These are phyloP conservation scores for Corythoichthys intestinalis DNA, from an alignment of 2,113 vertebrate genomes.

Conservation along the genomic window DNA sequence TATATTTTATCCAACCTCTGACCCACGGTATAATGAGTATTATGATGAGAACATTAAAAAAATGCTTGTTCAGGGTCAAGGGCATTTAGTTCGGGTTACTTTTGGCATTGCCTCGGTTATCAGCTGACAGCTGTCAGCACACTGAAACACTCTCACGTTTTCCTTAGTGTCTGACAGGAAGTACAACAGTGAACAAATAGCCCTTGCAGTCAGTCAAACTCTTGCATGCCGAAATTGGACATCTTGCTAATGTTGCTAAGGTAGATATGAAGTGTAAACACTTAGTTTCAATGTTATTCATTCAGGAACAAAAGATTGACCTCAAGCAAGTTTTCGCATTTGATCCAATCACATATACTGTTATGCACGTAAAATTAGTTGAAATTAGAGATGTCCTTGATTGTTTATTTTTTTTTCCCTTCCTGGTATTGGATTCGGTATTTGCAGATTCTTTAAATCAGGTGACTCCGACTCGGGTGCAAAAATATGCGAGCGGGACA, in stretches of 20 bases:
- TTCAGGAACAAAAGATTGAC: not conserved
- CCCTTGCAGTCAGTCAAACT: not conserved
- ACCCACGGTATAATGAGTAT: not conserved
- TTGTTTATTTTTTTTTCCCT: too few relatives aligned
- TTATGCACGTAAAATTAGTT: not conserved
- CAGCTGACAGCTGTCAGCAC: constrained; percentile 12
- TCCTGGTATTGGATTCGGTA: too few relatives aligned
- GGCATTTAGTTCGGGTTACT: constrained; percentile 7
- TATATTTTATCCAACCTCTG: constrained; percentile 36
- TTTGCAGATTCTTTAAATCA: too few relatives aligned
- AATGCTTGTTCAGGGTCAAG: constrained; percentile 33
- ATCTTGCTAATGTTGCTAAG: constrained; percentile 4
- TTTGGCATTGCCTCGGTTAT: constrained; percentile 2
- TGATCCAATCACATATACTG: not conserved
- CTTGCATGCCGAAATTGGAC: constrained; percentile 5
- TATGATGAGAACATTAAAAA: constrained; percentile 66
- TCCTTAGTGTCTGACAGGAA: constrained; percentile 9
- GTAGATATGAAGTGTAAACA: not conserved
- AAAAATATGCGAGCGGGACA: too few relatives aligned
- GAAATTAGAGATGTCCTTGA: too few relatives aligned
- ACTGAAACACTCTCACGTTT: constrained; percentile 3
- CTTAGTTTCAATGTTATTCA: not conserved
- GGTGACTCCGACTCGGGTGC: too few relatives aligned
- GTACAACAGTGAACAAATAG: constrained; percentile 10
- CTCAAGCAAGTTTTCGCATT: not conserved